Percentiles rank a stretch among this genome's conserved stretches.
Conservation (phyloP, 1,140 invertebrate genomes). For the Grapholita molesta region DNA sequence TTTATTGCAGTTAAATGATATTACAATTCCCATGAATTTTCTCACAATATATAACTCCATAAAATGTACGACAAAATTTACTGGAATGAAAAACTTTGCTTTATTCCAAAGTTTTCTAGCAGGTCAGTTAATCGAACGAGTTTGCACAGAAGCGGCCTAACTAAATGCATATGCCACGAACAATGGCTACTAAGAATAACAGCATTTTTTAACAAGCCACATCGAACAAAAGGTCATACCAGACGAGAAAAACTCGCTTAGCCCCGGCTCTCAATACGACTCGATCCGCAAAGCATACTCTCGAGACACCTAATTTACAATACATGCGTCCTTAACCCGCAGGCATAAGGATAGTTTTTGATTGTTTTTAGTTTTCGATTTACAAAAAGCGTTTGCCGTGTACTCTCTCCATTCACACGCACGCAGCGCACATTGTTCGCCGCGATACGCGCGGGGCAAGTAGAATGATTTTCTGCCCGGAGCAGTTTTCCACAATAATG, state of each 20-base stretch:
- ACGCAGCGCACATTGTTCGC: slow-evolving; percentile 45
- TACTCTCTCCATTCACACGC: slow-evolving; percentile 30
- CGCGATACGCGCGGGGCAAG: slow-evolving; percentile 30
- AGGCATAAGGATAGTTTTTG: background rate
- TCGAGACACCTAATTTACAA: background rate
- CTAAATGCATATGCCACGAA: slow-evolving; percentile 34
- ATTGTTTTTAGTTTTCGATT: slow-evolving; percentile 16
- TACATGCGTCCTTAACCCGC: background rate
- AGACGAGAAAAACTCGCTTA: slow-evolving; percentile 15
- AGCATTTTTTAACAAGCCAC: slow-evolving; percentile 19
- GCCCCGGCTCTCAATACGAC: slow-evolving; percentile 9
- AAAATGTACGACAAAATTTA: background rate
- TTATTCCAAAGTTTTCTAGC: background rate
- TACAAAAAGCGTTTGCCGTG: slow-evolving; percentile 19
- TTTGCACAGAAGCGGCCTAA: slow-evolving; percentile 15
- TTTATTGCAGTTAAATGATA: background rate
- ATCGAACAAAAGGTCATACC: slow-evolving; percentile 22
- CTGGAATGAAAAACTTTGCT: background rate
- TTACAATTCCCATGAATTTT: background rate
- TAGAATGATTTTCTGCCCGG: slow-evolving; percentile 59
- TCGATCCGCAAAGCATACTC: background rate
- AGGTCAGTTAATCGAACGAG: slow-evolving; percentile 2
- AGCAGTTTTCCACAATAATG: slow-evolving; percentile 69
- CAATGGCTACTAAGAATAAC: slow-evolving; percentile 27
- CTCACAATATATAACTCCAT: background rate